Evolutionary conservation across 2,888 invertebrate genomes (phyloP), one percentile per base, ranked within the genome.

Genomic region (Epistrophe grossulariae): DNA sequence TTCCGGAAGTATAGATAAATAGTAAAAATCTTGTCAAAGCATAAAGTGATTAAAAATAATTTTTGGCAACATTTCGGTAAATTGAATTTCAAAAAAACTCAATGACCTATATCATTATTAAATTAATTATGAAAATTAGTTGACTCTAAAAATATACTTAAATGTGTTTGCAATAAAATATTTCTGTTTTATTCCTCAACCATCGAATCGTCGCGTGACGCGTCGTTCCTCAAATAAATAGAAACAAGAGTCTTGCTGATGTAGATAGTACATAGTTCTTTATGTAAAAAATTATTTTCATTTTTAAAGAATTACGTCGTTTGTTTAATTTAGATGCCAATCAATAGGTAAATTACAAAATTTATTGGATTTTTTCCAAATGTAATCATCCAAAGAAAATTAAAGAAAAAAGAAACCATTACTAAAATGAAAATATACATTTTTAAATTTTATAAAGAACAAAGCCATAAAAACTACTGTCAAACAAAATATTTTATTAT

Each of bases 311-410:
- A 45, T 9, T n/a, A 45, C 45, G 45, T 45, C 8, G 45, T 64
- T 28, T 1, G 28, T 28, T 43, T 19, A 45, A 45, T 64, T 62
- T 62, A 38, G 19, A 43, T 43, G 24, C 24, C 11, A 62, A 62
- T 62, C 40, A 19, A 62, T 24, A 5, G 13, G 1, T 45, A 45
- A 64, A 45, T 57, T 35, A 17, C 19, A 60, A 40, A 62, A 28
- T n/a, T 45, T n/a, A n/a, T 64, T 64, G 64, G 64, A 64, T 6
- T 10, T 48, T 17, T 17, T 48, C 48, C 48, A 48, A 48, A 17
- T 48, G 9, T 48, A 48, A 48, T 9, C 48, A 48, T 17, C 0
- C 17, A 17, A 45, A 17, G 45, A 48, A 17, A n/a, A 6, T n/a
- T 40, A 5, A 10, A 5, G 7, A 31, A 31, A 31, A 31, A 24